These are phyloP conservation scores for Siniperca scherzeri DNA, from an alignment of 2,797 vertebrate genomes.

Conservation along the genomic window DNA sequence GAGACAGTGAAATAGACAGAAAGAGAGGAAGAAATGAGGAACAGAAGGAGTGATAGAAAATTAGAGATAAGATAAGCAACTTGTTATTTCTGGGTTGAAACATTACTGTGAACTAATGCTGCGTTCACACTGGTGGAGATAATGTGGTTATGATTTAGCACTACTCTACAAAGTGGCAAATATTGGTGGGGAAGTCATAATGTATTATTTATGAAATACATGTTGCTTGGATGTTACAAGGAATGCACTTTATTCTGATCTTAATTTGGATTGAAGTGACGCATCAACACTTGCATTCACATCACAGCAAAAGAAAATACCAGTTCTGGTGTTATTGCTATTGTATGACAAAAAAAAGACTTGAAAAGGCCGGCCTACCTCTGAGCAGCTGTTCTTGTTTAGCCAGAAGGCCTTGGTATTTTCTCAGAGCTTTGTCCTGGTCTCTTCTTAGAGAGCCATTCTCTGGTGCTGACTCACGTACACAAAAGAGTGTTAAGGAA, in stretches of 20 bases:
- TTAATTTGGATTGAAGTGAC: neutral
- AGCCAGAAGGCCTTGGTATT: conserved; percentile 93
- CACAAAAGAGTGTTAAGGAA: conserved; percentile 54
- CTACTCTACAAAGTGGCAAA: neutral
- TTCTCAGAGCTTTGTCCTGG: conserved; percentile 95
- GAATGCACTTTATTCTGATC: neutral
- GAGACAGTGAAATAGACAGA: neutral
- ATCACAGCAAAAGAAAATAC: neutral
- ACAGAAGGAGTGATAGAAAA: neutral
- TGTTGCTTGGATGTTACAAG: neutral
- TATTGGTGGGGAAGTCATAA: neutral
- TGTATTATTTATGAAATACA: neutral
- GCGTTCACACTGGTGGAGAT: neutral
- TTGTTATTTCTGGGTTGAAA: neutral
- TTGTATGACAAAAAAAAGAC: neutral
- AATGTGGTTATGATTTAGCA: neutral
- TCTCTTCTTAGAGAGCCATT: conserved; percentile 94
- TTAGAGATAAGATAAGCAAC: neutral
- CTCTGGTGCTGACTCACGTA: conserved; percentile 94
- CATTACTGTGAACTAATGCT: neutral
- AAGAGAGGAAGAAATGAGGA: neutral
- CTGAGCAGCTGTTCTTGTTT: conserved; percentile 97
- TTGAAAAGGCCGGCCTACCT: conserved; percentile 83
- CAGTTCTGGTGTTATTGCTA: neutral
- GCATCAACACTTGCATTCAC: neutral